phyloP scores from a whole-genome alignment of 2,113 vertebrate genomes.

The Bostrychus sinensis region DNA sequence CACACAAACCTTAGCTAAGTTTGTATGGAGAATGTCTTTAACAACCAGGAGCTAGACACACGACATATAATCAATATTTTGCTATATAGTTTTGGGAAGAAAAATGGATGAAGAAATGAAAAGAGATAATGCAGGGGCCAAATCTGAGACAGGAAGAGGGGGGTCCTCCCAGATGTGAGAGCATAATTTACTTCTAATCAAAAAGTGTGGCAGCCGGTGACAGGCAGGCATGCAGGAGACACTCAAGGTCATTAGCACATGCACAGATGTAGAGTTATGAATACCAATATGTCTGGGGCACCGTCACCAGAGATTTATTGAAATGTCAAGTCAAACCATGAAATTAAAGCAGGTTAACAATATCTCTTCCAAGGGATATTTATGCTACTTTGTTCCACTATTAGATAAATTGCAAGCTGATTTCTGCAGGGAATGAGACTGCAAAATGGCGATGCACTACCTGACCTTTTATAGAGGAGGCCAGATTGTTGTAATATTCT shows the following conservation, averaged over 20 bases:
- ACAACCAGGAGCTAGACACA: slow-evolving; percentile 17
- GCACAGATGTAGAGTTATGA: slow-evolving; percentile 17
- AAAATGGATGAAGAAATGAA: slow-evolving; percentile 31
- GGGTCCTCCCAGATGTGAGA: slow-evolving; percentile 68
- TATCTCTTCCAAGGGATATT: not conserved
- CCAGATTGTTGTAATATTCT: too few species aligned
- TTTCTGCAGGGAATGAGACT: not conserved
- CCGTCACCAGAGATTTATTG: slow-evolving; percentile 32
- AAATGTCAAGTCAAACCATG: slow-evolving; percentile 51
- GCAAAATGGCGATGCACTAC: not conserved
- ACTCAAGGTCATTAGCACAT: slow-evolving; percentile 72
- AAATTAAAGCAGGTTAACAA: slow-evolving; percentile 53
- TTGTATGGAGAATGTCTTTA: slow-evolving; percentile 31
- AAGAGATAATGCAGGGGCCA: slow-evolving; percentile 28
- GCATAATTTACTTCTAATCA: slow-evolving; percentile 77
- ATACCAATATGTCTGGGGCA: slow-evolving; percentile 38
- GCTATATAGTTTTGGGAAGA: slow-evolving; percentile 34
- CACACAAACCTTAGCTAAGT: slow-evolving; percentile 34
- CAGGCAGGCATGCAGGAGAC: slow-evolving; percentile 54
- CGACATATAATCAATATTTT: slow-evolving; percentile 32
- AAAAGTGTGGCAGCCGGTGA: slow-evolving; percentile 65
- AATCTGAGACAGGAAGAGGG: slow-evolving; percentile 49
- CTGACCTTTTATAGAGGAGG: not conserved
- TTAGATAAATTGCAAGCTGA: not conserved
- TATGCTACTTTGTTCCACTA: not conserved